These are phyloP conservation scores for Manis javanica DNA, from an alignment of 2,797 vertebrate species.

Conservation along the genomic window DNA sequence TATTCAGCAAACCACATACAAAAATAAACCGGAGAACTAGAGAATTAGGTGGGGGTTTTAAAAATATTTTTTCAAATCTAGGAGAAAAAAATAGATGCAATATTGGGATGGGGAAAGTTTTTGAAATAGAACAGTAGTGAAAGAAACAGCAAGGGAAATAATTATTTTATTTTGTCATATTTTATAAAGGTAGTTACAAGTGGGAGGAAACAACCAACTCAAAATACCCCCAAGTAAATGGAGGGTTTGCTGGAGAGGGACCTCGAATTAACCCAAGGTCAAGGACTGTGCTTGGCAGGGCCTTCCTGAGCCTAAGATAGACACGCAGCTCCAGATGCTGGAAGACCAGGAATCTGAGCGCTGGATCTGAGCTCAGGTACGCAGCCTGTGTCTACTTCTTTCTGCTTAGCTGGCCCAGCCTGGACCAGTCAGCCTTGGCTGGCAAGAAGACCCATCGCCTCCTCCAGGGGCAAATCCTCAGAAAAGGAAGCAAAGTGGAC, in stretches of 20 bases:
- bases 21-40: neutral
- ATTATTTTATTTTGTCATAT: neutral
- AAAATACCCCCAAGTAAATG: neutral
- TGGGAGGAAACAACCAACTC: neutral
- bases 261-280: neutral
- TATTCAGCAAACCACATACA: constrained; percentile 12
- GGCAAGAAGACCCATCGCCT: neutral
- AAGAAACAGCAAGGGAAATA: constrained; percentile 5
- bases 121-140: neutral
- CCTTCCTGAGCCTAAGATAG: neutral
- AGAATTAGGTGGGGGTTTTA: neutral
- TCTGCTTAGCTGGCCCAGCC: neutral
- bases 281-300: neutral
- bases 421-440: neutral
- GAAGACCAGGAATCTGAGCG: neutral
- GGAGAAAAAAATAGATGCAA: neutral
- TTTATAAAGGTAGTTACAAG: neutral
- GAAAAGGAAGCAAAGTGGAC: neutral
- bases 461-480: neutral
- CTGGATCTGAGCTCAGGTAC: neutral
- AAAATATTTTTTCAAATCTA: neutral
- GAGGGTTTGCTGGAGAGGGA: neutral
- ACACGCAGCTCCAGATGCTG: neutral
- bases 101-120: neutral
- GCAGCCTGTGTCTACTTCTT: neutral